phyloP scores from a whole-genome alignment of 2,888 invertebrate species.

The Lasioglossum zephyrum region DNA sequence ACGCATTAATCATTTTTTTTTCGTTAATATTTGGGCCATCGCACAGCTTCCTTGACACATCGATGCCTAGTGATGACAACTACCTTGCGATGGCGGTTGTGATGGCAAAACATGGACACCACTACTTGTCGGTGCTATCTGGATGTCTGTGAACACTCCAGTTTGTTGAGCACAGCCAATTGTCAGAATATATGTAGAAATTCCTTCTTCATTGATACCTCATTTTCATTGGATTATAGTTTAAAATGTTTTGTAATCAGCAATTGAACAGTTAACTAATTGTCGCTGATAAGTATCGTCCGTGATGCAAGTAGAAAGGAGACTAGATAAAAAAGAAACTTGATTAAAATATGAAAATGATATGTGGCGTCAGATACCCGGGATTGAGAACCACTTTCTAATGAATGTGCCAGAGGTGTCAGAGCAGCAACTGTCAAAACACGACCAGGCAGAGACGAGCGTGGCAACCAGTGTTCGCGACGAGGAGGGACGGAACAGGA shows the following conservation, averaged over 20 bases:
- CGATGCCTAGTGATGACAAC: not conserved
- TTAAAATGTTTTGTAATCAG: not conserved
- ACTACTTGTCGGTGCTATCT: not conserved
- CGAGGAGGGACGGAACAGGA: slow-evolving; percentile 59
- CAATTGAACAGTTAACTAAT: not conserved
- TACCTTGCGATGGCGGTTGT: no score
- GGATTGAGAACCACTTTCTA: slow-evolving; percentile 82
- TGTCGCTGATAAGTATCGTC: not conserved
- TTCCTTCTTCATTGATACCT: no score
- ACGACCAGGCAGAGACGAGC: slow-evolving; percentile 75
- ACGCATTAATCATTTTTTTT: slow-evolving; percentile 10
- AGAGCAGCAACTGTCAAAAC: slow-evolving; percentile 85
- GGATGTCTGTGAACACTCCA: no score
- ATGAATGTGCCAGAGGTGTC: slow-evolving; percentile 84
- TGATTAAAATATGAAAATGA: not conserved
- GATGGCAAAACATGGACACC: not conserved
- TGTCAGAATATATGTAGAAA: no score
- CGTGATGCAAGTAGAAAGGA: not conserved
- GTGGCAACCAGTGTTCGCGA: slow-evolving; percentile 68
- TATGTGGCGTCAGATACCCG: no score
- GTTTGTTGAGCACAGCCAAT: no score
- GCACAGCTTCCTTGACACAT: not conserved
- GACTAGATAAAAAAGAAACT: not conserved
- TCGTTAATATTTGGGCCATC: not conserved
- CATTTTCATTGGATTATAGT: not conserved